Evolutionary conservation across 2,113 vertebrate genomes (phyloP).

Genomic region (Pterocles burchelli): DNA sequence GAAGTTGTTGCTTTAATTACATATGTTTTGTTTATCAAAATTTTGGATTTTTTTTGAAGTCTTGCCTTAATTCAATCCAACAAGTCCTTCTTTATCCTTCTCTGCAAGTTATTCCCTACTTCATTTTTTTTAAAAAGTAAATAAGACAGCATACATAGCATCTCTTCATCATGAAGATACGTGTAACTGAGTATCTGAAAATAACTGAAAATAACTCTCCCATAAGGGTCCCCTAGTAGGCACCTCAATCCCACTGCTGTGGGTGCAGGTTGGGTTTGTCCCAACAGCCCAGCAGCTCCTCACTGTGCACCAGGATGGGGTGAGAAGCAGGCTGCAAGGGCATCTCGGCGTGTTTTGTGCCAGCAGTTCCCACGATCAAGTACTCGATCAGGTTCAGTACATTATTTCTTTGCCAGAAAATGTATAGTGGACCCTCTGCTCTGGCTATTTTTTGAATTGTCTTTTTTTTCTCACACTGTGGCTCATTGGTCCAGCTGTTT

Average conservation of each 20-base stretch:
- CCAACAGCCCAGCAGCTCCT: no score
- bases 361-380: neutral
- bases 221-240: neutral
- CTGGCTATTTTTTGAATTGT: neutral
- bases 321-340: neutral
- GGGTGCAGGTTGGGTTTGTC: neutral
- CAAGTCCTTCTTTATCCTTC: neutral
- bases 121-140: neutral
- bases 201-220: neutral
- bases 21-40: rapidly evolving
- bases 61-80: neutral
- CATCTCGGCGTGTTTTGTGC: rapidly evolving
- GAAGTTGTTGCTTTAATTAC: neutral
- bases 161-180: rapidly evolving
- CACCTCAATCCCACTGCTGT: neutral
- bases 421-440: neutral
- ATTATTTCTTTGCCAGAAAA: neutral
- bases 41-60: neutral
- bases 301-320: rapidly evolving
- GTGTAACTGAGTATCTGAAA: no score
- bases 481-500: neutral
- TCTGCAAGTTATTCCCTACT: neutral
- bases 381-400: neutral
- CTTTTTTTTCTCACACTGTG: neutral
- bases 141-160: neutral